These are phyloP conservation scores for Heterotilapia buettikoferi DNA, from an alignment of 2,113 vertebrate species.

Conservation along the genomic window DNA sequence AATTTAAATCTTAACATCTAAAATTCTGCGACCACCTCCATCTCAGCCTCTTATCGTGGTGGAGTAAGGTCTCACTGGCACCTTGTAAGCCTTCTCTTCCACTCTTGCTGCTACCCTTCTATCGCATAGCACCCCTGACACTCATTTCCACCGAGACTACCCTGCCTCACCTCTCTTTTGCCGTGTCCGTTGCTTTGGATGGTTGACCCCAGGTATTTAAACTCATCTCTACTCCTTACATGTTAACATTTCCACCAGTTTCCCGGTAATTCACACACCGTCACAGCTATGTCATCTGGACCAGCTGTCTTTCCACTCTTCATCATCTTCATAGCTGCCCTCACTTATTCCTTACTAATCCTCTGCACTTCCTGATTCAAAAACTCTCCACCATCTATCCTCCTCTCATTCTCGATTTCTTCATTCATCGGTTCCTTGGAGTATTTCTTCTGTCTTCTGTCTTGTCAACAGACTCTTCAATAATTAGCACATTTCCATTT, in stretches of 20 bases:
- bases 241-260: background rate
- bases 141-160: background rate
- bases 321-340: background rate
- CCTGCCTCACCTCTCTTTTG: background rate
- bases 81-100: background rate
- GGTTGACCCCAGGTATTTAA: background rate
- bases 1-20: background rate
- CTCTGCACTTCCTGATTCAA: background rate
- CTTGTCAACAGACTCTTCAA: background rate
- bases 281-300: background rate
- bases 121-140: background rate
- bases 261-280: background rate
- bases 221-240: background rate
- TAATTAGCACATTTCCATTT: background rate
- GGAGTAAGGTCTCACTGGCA: accelerated
- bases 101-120: background rate
- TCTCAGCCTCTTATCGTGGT: background rate
- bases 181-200: accelerated
- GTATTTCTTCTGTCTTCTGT: background rate
- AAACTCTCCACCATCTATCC: background rate
- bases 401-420: background rate
- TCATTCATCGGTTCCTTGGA: background rate
- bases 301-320: background rate
- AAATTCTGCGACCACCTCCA: background rate
- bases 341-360: background rate